Evolutionary conservation across 2,888 invertebrate genomes (phyloP).

Genomic region (Sialis lutaria): DNA sequence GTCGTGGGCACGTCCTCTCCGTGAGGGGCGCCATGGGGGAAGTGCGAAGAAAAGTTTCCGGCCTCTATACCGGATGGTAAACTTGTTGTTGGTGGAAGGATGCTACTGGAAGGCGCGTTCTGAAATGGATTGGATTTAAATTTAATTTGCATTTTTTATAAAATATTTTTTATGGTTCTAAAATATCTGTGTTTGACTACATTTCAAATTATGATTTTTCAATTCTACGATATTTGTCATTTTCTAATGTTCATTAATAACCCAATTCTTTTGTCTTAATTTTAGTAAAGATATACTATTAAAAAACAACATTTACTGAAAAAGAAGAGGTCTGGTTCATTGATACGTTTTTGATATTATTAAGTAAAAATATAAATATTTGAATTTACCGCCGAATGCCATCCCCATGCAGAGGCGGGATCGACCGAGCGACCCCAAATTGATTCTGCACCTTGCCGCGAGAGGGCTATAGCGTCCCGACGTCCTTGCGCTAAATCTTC

Average conservation of each 20-base stretch:
- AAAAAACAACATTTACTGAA: neutral
- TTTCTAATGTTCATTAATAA: too few species aligned
- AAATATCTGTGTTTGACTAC: neutral
- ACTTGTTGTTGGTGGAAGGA: neutral
- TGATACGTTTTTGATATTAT: neutral
- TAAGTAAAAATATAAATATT: neutral
- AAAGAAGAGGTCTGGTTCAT: neutral
- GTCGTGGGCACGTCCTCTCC: conserved; percentile 21
- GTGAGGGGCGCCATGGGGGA: conserved; percentile 16
- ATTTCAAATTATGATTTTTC: too few species aligned
- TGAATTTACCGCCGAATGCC: conserved; percentile 21
- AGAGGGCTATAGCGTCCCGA: conserved; percentile 21
- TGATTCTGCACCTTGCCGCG: conserved; percentile 21
- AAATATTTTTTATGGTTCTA: neutral
- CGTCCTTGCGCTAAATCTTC: conserved; percentile 17
- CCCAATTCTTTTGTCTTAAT: too few species aligned
- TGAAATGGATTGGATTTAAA: neutral
- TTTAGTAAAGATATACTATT: neutral
- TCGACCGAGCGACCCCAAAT: conserved; percentile 23
- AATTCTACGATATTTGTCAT: too few species aligned
- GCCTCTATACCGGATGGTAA: neutral
- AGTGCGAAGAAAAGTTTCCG: conserved; percentile 1
- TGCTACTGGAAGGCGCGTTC: conserved; percentile 4
- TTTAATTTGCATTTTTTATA: neutral
- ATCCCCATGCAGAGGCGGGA: conserved; percentile 21